Base-by-base conservation (phyloP, 2,888 invertebrate species). In the Mylabris sibirica region DNA sequence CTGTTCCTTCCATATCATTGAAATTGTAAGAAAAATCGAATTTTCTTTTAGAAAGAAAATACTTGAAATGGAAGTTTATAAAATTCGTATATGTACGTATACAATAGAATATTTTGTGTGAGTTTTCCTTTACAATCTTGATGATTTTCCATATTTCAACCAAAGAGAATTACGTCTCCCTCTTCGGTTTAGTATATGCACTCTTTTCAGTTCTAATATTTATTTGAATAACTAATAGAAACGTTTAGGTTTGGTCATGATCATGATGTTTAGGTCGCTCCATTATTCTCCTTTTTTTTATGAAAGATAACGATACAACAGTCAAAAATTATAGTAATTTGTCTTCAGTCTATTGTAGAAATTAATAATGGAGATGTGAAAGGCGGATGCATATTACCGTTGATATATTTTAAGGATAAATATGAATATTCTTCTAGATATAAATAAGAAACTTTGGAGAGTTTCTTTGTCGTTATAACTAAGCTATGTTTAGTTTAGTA, bases 341-440 rank as follows among this genome's bases (percentile, higher is more conserved):
- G 72, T 75, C 75, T 74, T 67, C 65, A 70, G 73, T 75, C 30
- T 74, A 74, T 74, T 74, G 72, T 67, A 59, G 60, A 64, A 74
- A 74, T 74, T 75, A 74, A 75, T 74, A 75, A 75, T 73, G 69
- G 20, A 72, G 74, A 74, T 73, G 74, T 75, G 73, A 72, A 76
- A 74, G 53, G 12, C 3, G 24, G 53, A 24, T 24, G 30, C 30
- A 30, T 30, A 3, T 53, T 49, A 49, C 20, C 2, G 11, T 20
- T 20, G 49, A 53, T 53, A 22, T 4, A 53, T 53, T 53, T 53
- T 14, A 3, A 12, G 14, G 53, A 67, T 74, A 74, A 75, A 75
- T 74, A 72, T 72, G 72, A 71, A 74, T 71, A 75, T 72, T 74
- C 75, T 75, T 73, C 73, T 72, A 69, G 53, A 71, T 71, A 75